phyloP scores from a whole-genome alignment of 1,140 invertebrate genomes.

The Pseudobourletiella spinata region DNA sequence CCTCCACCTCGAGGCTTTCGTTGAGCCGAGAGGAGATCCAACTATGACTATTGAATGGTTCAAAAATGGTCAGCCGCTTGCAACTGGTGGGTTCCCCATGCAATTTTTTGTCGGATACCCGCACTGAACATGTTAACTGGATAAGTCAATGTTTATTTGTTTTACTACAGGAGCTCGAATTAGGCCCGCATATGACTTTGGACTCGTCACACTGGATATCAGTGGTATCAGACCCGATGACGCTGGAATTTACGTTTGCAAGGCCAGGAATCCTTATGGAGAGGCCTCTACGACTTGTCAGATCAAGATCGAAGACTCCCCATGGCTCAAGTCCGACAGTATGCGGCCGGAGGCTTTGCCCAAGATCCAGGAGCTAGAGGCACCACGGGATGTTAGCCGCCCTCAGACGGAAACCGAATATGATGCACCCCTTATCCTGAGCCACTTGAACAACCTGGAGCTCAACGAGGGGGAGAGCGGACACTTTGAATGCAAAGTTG shows the following conservation, averaged over 20 bases:
- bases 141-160: too few species aligned
- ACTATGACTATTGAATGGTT: constrained; percentile 80
- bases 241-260: constrained; percentile 88
- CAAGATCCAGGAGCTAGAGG: constrained; percentile 77
- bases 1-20: constrained; percentile 85
- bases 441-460: constrained; percentile 81
- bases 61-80: constrained; percentile 77
- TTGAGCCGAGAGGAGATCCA: constrained; percentile 92
- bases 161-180: too few species aligned
- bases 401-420: constrained; percentile 65
- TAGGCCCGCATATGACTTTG: constrained; percentile 80
- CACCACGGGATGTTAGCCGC: constrained; percentile 50
- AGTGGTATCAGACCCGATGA: constrained; percentile 76
- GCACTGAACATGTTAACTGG: too few species aligned
- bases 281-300: constrained; percentile 86
- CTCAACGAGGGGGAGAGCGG: constrained; percentile 81
- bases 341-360: constrained; percentile 82
- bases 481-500: constrained; percentile 89
- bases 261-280: constrained; percentile 69
- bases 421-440: constrained; percentile 78
- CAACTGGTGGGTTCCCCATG: constrained; percentile 56
- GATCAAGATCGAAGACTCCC: constrained; percentile 67
- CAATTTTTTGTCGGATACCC: too few species aligned
- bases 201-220: constrained; percentile 82
- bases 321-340: constrained; percentile 71